phyloP scores from a whole-genome alignment of 2,113 vertebrate species.

The Lepus timidus region DNA sequence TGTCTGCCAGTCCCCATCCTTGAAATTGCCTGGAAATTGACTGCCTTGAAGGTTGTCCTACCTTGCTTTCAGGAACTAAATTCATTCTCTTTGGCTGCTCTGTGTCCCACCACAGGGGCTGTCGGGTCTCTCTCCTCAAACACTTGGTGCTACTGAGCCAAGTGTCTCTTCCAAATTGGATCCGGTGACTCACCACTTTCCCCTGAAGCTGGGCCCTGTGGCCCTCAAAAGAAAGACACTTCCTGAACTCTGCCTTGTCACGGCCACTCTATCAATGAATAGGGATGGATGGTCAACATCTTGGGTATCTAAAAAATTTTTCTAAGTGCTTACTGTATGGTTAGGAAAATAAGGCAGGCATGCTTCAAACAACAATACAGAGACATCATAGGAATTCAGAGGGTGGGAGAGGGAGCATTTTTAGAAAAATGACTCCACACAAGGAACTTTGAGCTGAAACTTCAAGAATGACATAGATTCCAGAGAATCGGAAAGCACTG shows the following conservation, averaged over 20 bases:
- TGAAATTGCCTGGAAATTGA: not conserved
- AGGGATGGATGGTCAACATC: not conserved
- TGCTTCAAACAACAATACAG: too few species aligned
- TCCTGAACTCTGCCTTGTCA: not conserved
- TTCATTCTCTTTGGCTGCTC: too few species aligned
- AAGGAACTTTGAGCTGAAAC: slow-evolving; percentile 19
- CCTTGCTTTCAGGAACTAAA: not conserved
- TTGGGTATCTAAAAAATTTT: too few species aligned
- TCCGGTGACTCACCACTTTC: not conserved
- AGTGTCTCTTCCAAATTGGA: not conserved
- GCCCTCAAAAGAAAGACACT: not conserved
- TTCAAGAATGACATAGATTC: not conserved
- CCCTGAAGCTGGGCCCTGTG: not conserved
- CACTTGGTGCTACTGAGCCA: not conserved
- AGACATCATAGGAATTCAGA: not conserved
- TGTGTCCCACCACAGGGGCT: not conserved
- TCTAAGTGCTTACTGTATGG: not conserved
- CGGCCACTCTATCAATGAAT: not conserved
- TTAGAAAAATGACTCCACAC: not conserved
- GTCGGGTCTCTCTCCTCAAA: rapidly evolving
- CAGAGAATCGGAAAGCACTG: not conserved
- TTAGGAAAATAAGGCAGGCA: not conserved
- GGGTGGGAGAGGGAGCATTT: not conserved
- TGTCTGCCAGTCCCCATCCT: not conserved
- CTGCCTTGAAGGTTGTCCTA: too few species aligned